Conservation (phyloP, 1,140 invertebrate species). For the Rhyzopertha dominica region DNA sequence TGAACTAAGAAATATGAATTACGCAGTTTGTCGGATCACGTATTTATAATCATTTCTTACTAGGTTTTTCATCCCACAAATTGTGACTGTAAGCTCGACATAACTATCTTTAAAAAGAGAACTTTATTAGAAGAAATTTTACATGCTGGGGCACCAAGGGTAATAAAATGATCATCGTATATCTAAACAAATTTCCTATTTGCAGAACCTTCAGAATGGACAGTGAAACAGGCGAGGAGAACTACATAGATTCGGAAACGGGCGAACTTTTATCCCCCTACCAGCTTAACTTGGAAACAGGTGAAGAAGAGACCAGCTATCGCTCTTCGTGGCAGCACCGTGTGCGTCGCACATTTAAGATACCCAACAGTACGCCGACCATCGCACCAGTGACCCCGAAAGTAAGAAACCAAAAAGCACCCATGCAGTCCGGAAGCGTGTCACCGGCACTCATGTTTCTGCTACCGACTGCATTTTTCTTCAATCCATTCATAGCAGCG, state of each 20-base stretch:
- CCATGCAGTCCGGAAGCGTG: conserved; percentile 2
- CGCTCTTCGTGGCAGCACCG: not conserved
- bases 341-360: not conserved
- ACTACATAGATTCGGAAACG: conserved; percentile 7
- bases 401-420: conserved; percentile 3
- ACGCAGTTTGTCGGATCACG: no score
- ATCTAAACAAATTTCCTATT: no score
- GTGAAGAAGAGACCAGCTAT: conserved; percentile 8
- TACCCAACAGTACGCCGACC: not conserved
- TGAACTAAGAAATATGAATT: no score
- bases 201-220: no score
- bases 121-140: no score
- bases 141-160: no score
- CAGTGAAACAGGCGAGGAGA: conserved; percentile 32
- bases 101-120: no score
- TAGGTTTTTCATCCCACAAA: no score
- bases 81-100: no score
- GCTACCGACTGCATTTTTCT: conserved; percentile 46
- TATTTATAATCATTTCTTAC: no score
- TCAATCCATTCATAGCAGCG: conserved; percentile 37
- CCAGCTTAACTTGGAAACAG: conserved; percentile 1
- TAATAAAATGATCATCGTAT: no score
- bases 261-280: not conserved
- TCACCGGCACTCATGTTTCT: conserved; percentile 32
- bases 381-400: not conserved